Conservation (phyloP, 1,140 invertebrate genomes). For the Oryctes rhinoceros region DNA sequence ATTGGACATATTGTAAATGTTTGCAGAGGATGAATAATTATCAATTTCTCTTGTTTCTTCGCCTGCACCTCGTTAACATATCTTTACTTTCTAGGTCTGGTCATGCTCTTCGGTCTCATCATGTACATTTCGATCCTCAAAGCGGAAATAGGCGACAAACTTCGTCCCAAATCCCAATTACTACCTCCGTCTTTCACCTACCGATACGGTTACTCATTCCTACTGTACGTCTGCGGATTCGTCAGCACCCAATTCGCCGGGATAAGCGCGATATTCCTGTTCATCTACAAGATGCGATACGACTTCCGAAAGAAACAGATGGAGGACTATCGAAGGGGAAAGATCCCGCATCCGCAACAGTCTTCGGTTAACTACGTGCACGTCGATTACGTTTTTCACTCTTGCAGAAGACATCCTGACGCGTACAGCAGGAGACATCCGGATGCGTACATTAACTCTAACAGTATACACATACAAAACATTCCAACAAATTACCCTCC, state of each 20-base stretch:
- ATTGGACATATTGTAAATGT: too few species aligned
- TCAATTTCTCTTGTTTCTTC: too few species aligned
- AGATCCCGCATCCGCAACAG: constrained; percentile 46
- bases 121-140: constrained; percentile 94
- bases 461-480: constrained; percentile 58
- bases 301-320: constrained; percentile 63
- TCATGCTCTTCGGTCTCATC: constrained; percentile 88
- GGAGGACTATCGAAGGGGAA: constrained; percentile 54
- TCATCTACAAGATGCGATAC: constrained; percentile 77
- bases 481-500: constrained; percentile 55
- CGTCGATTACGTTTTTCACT: constrained; percentile 54
- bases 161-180: constrained; percentile 78
- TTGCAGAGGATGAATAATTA: too few species aligned
- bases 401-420: constrained; percentile 60
- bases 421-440: constrained; percentile 61
- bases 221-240: constrained; percentile 85
- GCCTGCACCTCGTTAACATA: background rate
- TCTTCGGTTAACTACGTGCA: constrained; percentile 56
- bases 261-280: constrained; percentile 85
- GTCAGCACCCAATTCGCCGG: constrained; percentile 84
- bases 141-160: constrained; percentile 85
- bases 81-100: constrained; percentile 69
- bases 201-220: constrained; percentile 86
- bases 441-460: constrained; percentile 60
- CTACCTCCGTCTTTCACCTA: constrained; percentile 84